phyloP scores from a whole-genome alignment of 2,888 invertebrate genomes.

The Pachycephus smyrnensis region DNA sequence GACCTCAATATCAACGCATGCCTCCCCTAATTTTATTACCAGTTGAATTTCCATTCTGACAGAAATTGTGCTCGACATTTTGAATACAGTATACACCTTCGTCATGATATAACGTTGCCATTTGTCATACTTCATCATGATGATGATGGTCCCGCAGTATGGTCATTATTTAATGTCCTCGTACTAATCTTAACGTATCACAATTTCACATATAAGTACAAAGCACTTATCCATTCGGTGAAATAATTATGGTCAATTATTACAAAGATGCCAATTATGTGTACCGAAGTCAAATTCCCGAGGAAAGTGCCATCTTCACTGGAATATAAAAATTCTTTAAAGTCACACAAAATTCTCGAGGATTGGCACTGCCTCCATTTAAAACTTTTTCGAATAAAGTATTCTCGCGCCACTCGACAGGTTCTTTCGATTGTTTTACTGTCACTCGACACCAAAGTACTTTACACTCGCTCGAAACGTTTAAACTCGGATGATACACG shows the following conservation, averaged over 20 bases:
- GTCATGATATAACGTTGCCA: background rate
- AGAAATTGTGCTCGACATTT: background rate
- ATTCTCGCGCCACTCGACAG: background rate
- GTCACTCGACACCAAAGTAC: constrained; percentile 1
- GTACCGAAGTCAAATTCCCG: background rate
- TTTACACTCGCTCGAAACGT: constrained; percentile 6
- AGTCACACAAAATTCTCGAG: background rate
- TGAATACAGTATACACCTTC: background rate
- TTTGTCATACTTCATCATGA: background rate
- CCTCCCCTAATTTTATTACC: background rate
- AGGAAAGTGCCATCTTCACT: background rate
- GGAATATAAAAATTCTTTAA: background rate
- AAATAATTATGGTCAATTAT: background rate
- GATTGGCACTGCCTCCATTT: background rate
- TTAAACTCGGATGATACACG: constrained; percentile 4
- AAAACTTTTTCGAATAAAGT: background rate
- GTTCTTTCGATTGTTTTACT: background rate
- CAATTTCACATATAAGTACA: background rate
- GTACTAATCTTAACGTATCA: background rate
- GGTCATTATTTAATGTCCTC: background rate
- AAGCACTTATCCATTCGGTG: background rate
- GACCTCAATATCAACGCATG: background rate
- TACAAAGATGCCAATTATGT: background rate
- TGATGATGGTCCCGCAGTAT: background rate
- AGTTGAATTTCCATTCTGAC: background rate